Evolutionary conservation across 2,113 vertebrate genomes (phyloP).

Genomic region (Hiodon alosoides): DNA sequence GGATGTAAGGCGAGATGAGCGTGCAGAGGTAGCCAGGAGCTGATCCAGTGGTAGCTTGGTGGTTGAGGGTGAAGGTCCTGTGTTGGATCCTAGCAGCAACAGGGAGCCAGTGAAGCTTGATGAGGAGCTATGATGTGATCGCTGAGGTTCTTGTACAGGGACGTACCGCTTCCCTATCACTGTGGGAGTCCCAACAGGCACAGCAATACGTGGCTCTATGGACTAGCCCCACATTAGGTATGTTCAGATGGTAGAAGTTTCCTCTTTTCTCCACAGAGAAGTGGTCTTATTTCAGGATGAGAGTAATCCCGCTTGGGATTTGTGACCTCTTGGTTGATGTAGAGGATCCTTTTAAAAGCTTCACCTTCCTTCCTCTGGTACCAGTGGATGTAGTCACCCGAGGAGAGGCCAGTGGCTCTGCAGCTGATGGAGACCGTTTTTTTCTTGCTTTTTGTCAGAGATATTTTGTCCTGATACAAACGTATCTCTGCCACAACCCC

Average conservation of each 20-base stretch:
- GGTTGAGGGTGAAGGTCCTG: too few species aligned
- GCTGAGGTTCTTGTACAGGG: slow-evolving; percentile 24
- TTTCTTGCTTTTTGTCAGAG: neutral
- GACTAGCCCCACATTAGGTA: neutral
- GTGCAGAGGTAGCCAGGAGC: too few species aligned
- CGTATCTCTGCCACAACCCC: neutral
- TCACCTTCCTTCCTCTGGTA: slow-evolving; percentile 19
- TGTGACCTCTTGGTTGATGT: neutral
- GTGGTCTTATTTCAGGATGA: neutral
- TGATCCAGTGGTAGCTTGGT: too few species aligned
- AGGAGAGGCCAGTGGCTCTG: neutral
- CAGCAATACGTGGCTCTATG: slow-evolving; percentile 30
- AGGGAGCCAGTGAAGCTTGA: too few species aligned
- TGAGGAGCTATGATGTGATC: too few species aligned
- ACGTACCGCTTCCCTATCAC: neutral
- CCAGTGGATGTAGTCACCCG: slow-evolving; percentile 8
- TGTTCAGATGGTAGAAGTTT: neutral
- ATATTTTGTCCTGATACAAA: neutral
- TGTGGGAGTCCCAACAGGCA: slow-evolving; percentile 32
- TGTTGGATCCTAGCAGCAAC: too few species aligned
- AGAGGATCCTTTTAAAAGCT: slow-evolving; percentile 18
- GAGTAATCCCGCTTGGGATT: neutral
- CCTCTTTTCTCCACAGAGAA: neutral
- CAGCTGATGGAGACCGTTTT: neutral
- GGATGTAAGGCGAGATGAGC: too few species aligned